Base-by-base conservation (phyloP, 64 coral and sea anemone genomes). In the Orbicella faveolata region DNA sequence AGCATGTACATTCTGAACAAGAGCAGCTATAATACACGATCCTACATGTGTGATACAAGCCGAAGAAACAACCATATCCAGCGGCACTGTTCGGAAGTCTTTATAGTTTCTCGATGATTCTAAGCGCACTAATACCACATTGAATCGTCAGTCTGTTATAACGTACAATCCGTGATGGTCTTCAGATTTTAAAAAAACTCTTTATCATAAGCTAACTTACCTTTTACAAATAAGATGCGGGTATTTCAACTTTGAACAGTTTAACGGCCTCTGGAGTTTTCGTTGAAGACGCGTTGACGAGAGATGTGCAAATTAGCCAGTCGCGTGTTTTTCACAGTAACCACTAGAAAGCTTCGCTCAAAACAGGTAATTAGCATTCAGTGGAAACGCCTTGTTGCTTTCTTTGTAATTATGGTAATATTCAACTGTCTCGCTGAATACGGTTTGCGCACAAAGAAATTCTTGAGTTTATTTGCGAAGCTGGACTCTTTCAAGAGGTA, bases 391-490 rank as follows among this genome's bases (percentile, higher is more conserved):
- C 67, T 70, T 70, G 67, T 26, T 25, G 67, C 67, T 33, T 70
- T 70, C 67, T 70, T 70, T 70, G 67, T 70, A 9, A 70, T 70
- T 70, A 70, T 70, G 67, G 21, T 70, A 70, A 70, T 70, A 9
- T 70, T 70, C 21, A n/a, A 11, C 67, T 70, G 20, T 26, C 21
- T 23, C n/a, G 23, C 6, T n/a, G 67, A 6, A n/a, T 70, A 12
- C 21, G 67, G 67, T 26, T 10, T n/a, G 25, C 1, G 8, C 1
- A 33, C 67, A 70, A 70, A 70, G 67, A 70, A 25, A 70, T 70
- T 1, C 67, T 20, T 0, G 9, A 70, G 21, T 4, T 70, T n/a
- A 11, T 11, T 70, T 70, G 7, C 21, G 9, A 26, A 48, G 9
- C 8, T 26, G n/a, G 67, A 25, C 67, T 11, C 21, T n/a, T 70